A percentile compares a stretch with the other conserved stretches of the same genome.
phyloP scores from a whole-genome alignment of 2,888 invertebrate genomes.

The Caenorhabditis panamensis region DNA sequence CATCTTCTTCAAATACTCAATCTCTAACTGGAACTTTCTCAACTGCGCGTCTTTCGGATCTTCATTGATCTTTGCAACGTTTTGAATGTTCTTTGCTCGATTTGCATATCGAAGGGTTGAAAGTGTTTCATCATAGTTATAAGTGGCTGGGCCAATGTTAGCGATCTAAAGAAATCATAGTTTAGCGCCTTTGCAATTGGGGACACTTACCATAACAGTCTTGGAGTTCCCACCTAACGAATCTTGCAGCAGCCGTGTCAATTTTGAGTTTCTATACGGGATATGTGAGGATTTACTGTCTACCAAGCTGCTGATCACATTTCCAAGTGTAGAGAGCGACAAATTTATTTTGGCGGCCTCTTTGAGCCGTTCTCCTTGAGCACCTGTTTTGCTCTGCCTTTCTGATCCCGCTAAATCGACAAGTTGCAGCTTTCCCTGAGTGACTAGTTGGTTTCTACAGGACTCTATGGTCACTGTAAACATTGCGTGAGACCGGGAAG shows the following conservation, averaged over 20 bases:
- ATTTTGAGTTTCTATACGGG: slow-evolving; percentile 97
- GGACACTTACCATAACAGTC: slow-evolving; percentile 83
- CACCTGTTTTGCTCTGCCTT: slow-evolving; percentile 93
- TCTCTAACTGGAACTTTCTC: slow-evolving; percentile 95
- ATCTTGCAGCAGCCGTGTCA: slow-evolving; percentile 94
- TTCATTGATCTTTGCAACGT: slow-evolving; percentile 88
- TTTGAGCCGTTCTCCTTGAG: slow-evolving; percentile 86
- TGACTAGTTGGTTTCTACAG: slow-evolving; percentile 60
- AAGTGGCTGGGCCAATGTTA: slow-evolving; percentile 95
- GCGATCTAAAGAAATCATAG: slow-evolving; percentile 91
- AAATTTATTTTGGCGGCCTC: slow-evolving; percentile 98
- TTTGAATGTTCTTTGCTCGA: slow-evolving; percentile 92
- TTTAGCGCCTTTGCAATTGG: too few species aligned
- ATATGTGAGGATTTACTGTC: slow-evolving; percentile 98
- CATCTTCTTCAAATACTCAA: slow-evolving; percentile 91
- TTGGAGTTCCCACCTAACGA: slow-evolving; percentile 86
- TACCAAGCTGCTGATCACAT: slow-evolving; percentile 97
- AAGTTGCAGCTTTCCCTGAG: slow-evolving; percentile 95
- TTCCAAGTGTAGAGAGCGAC: slow-evolving; percentile 95
- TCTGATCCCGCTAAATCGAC: slow-evolving; percentile 99
- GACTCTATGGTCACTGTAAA: slow-evolving; percentile 96
- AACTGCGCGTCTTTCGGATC: slow-evolving; percentile 97
- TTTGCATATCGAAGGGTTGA: slow-evolving; percentile 94
- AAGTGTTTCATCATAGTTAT: slow-evolving; percentile 97
- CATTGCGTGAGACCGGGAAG: slow-evolving; percentile 89